phyloP scores from a whole-genome alignment of 2,888 invertebrate genomes.

The Boloria selene region DNA sequence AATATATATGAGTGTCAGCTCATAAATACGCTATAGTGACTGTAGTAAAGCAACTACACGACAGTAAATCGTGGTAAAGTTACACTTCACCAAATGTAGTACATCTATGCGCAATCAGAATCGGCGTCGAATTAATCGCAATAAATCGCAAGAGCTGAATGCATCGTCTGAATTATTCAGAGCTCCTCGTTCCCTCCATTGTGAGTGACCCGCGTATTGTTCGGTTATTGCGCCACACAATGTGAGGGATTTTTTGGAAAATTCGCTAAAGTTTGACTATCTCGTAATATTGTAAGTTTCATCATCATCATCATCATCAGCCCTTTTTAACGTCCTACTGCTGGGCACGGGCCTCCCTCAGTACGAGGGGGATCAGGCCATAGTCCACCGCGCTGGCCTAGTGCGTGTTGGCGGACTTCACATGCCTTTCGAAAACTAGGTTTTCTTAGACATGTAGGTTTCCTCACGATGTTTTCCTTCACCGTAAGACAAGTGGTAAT shows the following conservation, averaged over 20 bases:
- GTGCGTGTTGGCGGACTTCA: no score
- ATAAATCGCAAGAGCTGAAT: constrained; percentile 16
- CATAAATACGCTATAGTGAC: constrained; percentile 13
- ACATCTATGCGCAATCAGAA: constrained; percentile 21
- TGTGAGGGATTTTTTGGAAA: not conserved
- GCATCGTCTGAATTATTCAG: constrained; percentile 18
- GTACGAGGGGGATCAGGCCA: no score
- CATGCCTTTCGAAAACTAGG: no score
- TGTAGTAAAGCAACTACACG: constrained; percentile 18
- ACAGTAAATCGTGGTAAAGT: constrained; percentile 15
- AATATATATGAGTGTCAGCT: constrained; percentile 4
- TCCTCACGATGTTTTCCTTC: no score
- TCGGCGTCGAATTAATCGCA: constrained; percentile 20
- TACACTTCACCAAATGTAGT: constrained; percentile 12
- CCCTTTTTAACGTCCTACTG: no score
- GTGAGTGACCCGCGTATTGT: constrained; percentile 13
- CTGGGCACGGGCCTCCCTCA: no score
- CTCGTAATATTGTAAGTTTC: no score
- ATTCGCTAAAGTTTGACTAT: not conserved
- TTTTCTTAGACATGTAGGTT: no score
- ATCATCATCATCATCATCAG: no score
- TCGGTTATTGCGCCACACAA: not conserved
- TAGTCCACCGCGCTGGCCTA: no score
- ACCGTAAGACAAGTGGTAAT: no score
- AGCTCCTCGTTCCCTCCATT: constrained; percentile 2